Evolutionary conservation across 2,113 vertebrate species (phyloP).

Genomic region (Malurus alboscapulatus): DNA sequence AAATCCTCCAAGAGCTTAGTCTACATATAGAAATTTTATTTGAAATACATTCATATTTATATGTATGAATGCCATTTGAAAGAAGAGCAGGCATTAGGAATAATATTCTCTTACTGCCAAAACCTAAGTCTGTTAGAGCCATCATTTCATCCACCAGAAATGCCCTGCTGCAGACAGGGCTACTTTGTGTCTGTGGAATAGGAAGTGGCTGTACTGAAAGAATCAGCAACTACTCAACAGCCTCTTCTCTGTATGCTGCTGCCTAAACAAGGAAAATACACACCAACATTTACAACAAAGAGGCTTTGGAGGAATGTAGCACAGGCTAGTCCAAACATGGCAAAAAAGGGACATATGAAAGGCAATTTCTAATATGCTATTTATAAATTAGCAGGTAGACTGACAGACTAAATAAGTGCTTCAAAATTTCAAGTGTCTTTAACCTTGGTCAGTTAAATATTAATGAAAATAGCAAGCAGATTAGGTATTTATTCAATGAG

Average conservation of each 20-base stretch:
- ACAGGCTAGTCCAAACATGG: neutral
- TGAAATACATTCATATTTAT: conserved; percentile 8
- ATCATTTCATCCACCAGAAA: conserved; percentile 40
- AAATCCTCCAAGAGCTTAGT: neutral
- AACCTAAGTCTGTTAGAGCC: conserved; percentile 24
- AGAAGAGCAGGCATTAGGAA: neutral
- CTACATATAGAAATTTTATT: neutral
- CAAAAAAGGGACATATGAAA: neutral
- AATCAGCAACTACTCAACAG: neutral
- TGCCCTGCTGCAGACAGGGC: conserved; percentile 4
- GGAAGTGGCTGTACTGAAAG: neutral
- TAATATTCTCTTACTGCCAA: neutral
- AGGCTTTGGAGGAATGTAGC: neutral
- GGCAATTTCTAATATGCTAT: neutral
- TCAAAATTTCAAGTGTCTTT: neutral
- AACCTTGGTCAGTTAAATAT: neutral
- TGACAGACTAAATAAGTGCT: neutral
- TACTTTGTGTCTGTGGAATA: conserved; percentile 29
- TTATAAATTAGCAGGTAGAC: neutral
- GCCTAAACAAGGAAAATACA: neutral
- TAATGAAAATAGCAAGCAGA: neutral
- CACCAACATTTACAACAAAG: neutral
- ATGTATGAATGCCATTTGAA: neutral
- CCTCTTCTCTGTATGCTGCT: neutral
- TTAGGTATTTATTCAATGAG: neutral